phyloP scores from a whole-genome alignment of 1,140 invertebrate genomes.

The Bicyclus anynana region DNA sequence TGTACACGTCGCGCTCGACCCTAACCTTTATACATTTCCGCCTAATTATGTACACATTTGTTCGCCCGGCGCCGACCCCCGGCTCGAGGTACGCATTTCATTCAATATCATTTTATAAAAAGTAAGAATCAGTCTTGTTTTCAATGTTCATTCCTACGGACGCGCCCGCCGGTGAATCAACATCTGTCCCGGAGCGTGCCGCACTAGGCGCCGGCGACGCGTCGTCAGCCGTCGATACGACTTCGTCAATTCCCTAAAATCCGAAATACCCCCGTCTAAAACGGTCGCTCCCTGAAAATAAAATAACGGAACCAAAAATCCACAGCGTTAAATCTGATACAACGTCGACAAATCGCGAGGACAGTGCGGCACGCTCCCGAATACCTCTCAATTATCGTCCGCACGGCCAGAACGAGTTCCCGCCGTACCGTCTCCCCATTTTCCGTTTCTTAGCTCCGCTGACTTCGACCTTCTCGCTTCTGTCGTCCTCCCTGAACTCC shows the following conservation, averaged over 20 bases:
- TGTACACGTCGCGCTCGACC: constrained; percentile 24
- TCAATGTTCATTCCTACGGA: constrained; percentile 30
- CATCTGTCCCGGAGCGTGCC: constrained; percentile 42
- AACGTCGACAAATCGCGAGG: not conserved
- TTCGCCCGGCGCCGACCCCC: constrained; percentile 28
- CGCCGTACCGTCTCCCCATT: constrained; percentile 57
- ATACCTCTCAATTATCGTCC: constrained; percentile 47
- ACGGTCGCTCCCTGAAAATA: not conserved
- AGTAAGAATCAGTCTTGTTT: constrained; percentile 72
- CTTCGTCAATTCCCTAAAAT: not conserved
- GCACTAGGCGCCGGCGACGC: constrained; percentile 10
- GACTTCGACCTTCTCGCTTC: constrained; percentile 29
- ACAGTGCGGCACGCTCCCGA: constrained; percentile 2
- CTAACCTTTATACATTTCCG: constrained; percentile 47
- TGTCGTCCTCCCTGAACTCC: constrained; percentile 31
- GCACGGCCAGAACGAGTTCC: constrained; percentile 64
- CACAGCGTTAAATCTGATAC: not conserved
- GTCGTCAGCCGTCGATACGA: not conserved
- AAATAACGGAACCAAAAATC: not conserved
- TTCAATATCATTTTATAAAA: constrained; percentile 59
- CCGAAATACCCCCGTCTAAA: not conserved
- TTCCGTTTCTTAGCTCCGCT: constrained; percentile 64
- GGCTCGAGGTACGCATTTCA: constrained; percentile 27
- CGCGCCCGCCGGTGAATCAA: constrained; percentile 41
- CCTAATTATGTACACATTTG: constrained; percentile 61